Base-by-base conservation (phyloP, 2,113 vertebrate genomes). In the Mystacornis crossleyi region DNA sequence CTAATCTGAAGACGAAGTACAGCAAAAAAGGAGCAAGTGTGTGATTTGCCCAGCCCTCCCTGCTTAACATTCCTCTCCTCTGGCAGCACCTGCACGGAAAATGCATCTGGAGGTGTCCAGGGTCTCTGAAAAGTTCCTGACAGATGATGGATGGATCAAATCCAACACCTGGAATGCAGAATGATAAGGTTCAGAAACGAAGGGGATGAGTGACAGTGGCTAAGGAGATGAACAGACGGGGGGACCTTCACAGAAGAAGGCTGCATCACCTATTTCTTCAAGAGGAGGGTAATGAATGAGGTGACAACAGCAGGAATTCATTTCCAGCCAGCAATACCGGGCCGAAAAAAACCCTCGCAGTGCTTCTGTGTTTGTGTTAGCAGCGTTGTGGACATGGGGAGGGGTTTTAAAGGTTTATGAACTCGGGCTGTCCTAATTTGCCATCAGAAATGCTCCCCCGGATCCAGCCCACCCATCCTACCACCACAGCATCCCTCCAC, bases 81-180 rank as follows among this genome's bases (percentile, higher is more conserved):
- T 53, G 74, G 64, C 73, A 81, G 45, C 33, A 82, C 73, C 65
- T 73, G 82, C 51, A 51, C 3, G 3, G 64, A 72, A 95, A 91
- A 90, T 13, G 48, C 45, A 61, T 38, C 61, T 62, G 58, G 48
- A 94, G 25, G 28, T 19, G 72, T 5, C 86, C 83, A 23, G 82
- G 43, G 48, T 25, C 53, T 45, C 34, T 86, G 92, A 69, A 86
- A 86, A 73, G 81, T 6, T 29, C 10, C 60, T 75, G 95, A 85
- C 90, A 93, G 86, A 8, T 85, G 92, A 97, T 61, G 79, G 89
- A 96, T 93, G 89, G 67, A 96, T 95, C 65, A 81, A 88, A 95
- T 19, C 67, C 91, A 92, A 2, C 72, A 86, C 20, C 78, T 81
- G 74, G 67, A 91, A 94, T 40, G 53, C 31, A 51, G 64, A 91